A percentile compares a stretch with the other conserved stretches of the same genome.
Conservation (phyloP, 92 coral and sea anemone species). For the Phenganax stokvisi region DNA sequence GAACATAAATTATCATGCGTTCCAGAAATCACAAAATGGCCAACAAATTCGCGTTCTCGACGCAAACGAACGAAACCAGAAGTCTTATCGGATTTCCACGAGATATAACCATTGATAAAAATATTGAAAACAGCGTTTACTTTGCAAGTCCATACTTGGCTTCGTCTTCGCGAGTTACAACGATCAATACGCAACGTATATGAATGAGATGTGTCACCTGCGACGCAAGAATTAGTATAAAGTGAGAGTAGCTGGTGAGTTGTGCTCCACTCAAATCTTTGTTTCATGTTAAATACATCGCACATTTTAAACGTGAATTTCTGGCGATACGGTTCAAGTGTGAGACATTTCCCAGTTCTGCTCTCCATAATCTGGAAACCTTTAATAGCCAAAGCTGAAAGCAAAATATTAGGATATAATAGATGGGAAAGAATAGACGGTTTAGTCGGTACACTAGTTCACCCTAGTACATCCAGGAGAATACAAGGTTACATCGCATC, state of each 20-base stretch:
- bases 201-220: not conserved
- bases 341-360: conserved; percentile 15
- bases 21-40: conserved; percentile 19
- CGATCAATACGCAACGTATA: not conserved
- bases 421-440: not conserved
- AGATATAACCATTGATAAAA: not conserved
- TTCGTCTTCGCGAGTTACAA: not conserved
- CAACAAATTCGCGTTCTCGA: not conserved
- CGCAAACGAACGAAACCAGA: conserved; percentile 1
- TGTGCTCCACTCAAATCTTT: conserved; percentile 18
- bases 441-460: not conserved
- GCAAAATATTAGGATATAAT: not conserved
- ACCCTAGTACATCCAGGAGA: too few relatives aligned
- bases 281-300: not conserved
- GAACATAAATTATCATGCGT: conserved; percentile 33
- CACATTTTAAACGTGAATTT: conserved; percentile 2
- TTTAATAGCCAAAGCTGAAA: not conserved
- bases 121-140: not conserved
- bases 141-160: conserved; percentile 20
- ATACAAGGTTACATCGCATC: not conserved
- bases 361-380: conserved; percentile 31
- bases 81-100: not conserved
- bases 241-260: not conserved
- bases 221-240: not conserved
- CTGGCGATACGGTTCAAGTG: not conserved